Conservation (phyloP, 1,140 invertebrate genomes). For the Drosophila repletoides region DNA sequence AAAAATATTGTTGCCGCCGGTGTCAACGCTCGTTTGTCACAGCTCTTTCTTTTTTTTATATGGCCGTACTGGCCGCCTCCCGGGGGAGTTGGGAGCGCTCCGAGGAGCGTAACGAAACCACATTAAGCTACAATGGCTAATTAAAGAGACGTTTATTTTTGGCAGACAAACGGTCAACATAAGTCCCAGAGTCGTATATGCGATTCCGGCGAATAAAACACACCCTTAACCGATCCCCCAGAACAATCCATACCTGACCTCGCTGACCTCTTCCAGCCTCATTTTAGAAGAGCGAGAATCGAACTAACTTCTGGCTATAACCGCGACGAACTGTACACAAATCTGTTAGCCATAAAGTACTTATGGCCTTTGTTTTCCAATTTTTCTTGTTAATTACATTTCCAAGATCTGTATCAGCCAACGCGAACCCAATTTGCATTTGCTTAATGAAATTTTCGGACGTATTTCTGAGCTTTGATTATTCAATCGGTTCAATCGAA, state of each 20-base stretch:
- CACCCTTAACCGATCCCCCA: background rate
- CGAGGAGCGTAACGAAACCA: conserved; percentile 16
- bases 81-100: conserved; percentile 11
- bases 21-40: conserved; percentile 48
- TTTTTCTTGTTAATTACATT: conserved; percentile 48
- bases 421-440: conserved; percentile 36
- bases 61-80: conserved; percentile 13
- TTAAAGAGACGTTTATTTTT: conserved; percentile 63
- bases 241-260: conserved; percentile 12
- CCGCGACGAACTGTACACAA: conserved; percentile 28
- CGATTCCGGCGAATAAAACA: too few species aligned
- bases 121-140: conserved; percentile 60
- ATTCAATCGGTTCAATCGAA: conserved; percentile 11
- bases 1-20: background rate
- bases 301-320: conserved; percentile 21
- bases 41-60: too few species aligned
- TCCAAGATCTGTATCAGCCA: conserved; percentile 21
- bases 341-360: background rate
- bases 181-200: too few species aligned
- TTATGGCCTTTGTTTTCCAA: too few species aligned
- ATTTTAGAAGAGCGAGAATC: background rate
- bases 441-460: conserved; percentile 49
- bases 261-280: conserved; percentile 27
- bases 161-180: conserved; percentile 36
- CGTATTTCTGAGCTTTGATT: conserved; percentile 9